These are phyloP conservation scores for Falco novaeseelandiae DNA, from an alignment of 2,797 vertebrate species.

Conservation along the genomic window DNA sequence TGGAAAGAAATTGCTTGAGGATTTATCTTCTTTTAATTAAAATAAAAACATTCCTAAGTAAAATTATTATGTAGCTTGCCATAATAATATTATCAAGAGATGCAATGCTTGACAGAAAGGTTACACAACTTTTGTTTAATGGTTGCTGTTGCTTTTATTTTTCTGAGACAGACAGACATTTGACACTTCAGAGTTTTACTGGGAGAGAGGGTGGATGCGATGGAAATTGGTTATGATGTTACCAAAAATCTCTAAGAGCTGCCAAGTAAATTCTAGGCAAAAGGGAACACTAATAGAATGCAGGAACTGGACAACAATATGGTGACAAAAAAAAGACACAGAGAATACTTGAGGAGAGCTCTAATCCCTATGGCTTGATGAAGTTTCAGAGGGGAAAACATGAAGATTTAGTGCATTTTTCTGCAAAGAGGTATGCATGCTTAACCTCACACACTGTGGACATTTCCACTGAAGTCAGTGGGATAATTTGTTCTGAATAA, in stretches of 20 bases:
- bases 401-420: conserved; percentile 17
- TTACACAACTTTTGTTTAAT: not conserved
- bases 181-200: not conserved
- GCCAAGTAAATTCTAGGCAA: conserved; percentile 13
- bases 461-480: conserved; percentile 18
- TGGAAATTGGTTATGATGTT: not conserved
- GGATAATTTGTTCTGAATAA: conserved; percentile 8
- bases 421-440: not conserved
- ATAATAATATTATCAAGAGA: not conserved
- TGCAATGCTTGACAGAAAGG: not conserved
- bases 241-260: not conserved
- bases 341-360: not conserved
- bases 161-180: not conserved
- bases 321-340: not conserved
- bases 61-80: not conserved
- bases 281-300: not conserved
- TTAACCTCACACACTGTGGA: not conserved
- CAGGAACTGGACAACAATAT: not conserved
- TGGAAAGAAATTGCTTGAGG: not conserved
- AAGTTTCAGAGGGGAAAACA: conserved; percentile 16
- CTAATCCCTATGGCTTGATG: not conserved
- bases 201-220: not conserved
- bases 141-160: not conserved
- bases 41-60: not conserved
- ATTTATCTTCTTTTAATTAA: not conserved